A percentile compares a stretch with the other conserved stretches of the same genome.
Conservation (phyloP, 2,888 invertebrate genomes). For the Rhyacophila evoluta region DNA sequence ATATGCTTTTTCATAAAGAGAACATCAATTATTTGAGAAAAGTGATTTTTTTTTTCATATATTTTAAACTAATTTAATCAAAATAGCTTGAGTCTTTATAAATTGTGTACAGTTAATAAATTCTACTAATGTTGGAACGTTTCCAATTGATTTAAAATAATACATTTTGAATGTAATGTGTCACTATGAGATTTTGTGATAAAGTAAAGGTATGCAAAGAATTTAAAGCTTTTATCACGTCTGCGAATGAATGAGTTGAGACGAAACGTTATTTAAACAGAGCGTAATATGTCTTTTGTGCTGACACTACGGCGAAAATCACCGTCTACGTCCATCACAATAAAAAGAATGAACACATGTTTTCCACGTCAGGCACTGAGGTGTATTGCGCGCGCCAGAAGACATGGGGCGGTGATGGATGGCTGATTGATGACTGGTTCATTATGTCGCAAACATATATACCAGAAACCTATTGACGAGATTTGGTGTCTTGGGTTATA, state of each 20-base stretch:
- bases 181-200: background rate
- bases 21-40: no score
- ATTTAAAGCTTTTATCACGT: background rate
- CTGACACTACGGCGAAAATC: background rate
- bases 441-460: background rate
- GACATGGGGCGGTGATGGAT: conserved; percentile 1
- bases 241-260: background rate
- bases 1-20: no score
- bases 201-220: background rate
- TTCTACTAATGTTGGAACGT: no score
- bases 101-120: no score
- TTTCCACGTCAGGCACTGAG: conserved; percentile 7
- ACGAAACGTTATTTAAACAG: background rate
- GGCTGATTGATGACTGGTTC: conserved; percentile 14
- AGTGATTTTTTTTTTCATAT: no score
- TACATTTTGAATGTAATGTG: no score
- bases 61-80: no score
- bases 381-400: background rate
- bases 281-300: conserved; percentile 7
- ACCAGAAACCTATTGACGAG: no score
- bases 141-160: no score
- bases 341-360: conserved; percentile 18
- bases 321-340: conserved; percentile 8
- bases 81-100: no score
- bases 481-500: no score